Evolutionary conservation across 2,888 invertebrate species (phyloP).

Genomic region (Agonopterix subpropinquella): DNA sequence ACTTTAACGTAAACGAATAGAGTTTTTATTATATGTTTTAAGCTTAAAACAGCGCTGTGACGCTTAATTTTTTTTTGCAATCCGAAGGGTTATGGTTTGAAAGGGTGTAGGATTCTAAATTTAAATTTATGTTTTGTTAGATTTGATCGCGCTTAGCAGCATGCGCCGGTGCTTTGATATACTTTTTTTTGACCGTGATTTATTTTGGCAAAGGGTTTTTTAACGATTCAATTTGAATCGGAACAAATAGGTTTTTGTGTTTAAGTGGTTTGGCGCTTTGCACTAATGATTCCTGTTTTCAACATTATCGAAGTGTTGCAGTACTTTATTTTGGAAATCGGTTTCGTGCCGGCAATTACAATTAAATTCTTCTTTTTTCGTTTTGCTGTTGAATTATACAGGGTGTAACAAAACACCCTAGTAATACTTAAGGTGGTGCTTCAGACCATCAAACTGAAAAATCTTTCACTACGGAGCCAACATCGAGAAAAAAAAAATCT

Average conservation of each 20-base stretch:
- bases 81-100: slow-evolving; percentile 37
- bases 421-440: no score
- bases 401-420: no score
- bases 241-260: slow-evolving; percentile 23
- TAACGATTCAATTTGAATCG: slow-evolving; percentile 38
- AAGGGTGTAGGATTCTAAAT: slow-evolving; percentile 59
- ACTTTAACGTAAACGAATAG: slow-evolving; percentile 5
- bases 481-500: no score
- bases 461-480: no score
- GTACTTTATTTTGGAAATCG: no score
- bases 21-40: slow-evolving; percentile 1
- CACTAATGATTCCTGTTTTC: no score
- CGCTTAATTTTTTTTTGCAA: slow-evolving; percentile 29
- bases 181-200: slow-evolving; percentile 58
- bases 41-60: neutral
- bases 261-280: slow-evolving; percentile 9
- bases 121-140: slow-evolving; percentile 75
- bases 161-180: slow-evolving; percentile 54
- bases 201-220: slow-evolving; percentile 47
- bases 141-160: slow-evolving; percentile 69
- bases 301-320: no score
- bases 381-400: no score
- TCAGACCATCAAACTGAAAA: no score
- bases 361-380: no score
- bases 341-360: no score